Evolutionary conservation across 2,113 vertebrate species (phyloP), one percentile per base, ranked within the genome.

Genomic region (Triplophysa rosa): DNA sequence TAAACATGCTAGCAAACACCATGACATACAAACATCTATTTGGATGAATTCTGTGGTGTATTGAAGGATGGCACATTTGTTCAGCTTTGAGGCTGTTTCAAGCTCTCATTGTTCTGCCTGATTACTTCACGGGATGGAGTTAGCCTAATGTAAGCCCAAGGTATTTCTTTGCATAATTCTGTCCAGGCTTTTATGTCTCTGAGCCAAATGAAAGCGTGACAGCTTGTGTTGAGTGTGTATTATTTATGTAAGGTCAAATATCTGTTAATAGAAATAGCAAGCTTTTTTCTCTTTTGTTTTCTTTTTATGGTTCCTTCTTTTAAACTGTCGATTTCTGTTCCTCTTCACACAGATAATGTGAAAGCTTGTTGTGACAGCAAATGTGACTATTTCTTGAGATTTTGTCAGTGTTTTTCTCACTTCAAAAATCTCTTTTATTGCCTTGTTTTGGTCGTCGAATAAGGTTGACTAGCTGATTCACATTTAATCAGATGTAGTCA

Each of bases 311-410:
- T 78, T 37, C 54, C 19, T 72, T 19, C 13, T 74, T 71, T 69
- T 24, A 52, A 49, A 62, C 69, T 58, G 47, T 74, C 76, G 47
- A 69, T 79, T 83, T 87, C 63, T 49, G 19, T 67, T 26, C 63
- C 58, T 81, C 23, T 79, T 47, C 37, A 2, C 7, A 58, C 19
- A 21, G 54, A 58, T 58, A 21, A 21, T 10, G 19, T 10, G 19
- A 16, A 54, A 16, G 8, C 54, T 21, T 58, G 19, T n/a, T 58
- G 19, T 58, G 54, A 58, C 2, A 58, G 9, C n/a, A 59, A 59
- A 72, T 14, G 33, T 42, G 54, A 59, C 8, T 13, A 12, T 23
- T 42, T 19, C 9, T 52, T 69, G 17, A 52, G 24, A 23, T 29
- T 29, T 70, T 19, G 4, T 4, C n/a, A 69, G 16, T 29, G 16